A percentile compares a stretch with the other conserved stretches of the same genome.
Conservation (phyloP, 2,113 vertebrate species). For the Clarias macrocephalus region DNA sequence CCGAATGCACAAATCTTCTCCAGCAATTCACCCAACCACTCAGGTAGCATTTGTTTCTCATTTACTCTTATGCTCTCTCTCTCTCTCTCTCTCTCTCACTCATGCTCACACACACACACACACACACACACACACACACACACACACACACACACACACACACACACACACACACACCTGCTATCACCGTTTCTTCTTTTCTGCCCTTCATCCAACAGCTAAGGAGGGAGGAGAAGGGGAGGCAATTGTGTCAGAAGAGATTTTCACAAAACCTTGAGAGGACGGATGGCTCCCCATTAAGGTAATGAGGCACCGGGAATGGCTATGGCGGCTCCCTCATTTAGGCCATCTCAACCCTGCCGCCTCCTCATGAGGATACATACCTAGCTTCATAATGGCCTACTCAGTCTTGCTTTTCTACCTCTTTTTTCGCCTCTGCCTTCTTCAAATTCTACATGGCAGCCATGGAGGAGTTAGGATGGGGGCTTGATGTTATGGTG, state of each 20-base stretch:
- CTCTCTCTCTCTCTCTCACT: not conserved
- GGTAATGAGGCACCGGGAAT: constrained; percentile 78
- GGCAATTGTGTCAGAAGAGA: constrained; percentile 66
- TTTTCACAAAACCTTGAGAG: constrained; percentile 75
- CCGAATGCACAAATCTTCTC: constrained; percentile 65
- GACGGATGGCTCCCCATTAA: constrained; percentile 78
- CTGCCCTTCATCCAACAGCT: constrained; percentile 50
- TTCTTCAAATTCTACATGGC: constrained; percentile 59
- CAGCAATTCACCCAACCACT: constrained; percentile 59
- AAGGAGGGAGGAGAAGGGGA: constrained; percentile 56
- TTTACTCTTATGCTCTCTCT: constrained; percentile 21
- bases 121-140: not conserved
- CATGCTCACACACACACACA: constrained; percentile 12
- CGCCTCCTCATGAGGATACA: constrained; percentile 69
- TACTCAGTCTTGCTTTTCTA: constrained; percentile 74
- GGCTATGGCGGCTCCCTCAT: constrained; percentile 71
- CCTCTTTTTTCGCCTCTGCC: constrained; percentile 56
- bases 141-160: not conserved
- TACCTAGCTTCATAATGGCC: constrained; percentile 73
- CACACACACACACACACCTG: constrained; percentile 33
- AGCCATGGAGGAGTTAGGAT: not conserved
- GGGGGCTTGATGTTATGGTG: constrained; percentile 20
- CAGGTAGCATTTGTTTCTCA: constrained; percentile 49
- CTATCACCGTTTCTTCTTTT: constrained; percentile 3
- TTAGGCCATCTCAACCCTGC: constrained; percentile 71